Evolutionary conservation across 2,113 vertebrate genomes (phyloP).

Genomic region (Actenoides hombroni): DNA sequence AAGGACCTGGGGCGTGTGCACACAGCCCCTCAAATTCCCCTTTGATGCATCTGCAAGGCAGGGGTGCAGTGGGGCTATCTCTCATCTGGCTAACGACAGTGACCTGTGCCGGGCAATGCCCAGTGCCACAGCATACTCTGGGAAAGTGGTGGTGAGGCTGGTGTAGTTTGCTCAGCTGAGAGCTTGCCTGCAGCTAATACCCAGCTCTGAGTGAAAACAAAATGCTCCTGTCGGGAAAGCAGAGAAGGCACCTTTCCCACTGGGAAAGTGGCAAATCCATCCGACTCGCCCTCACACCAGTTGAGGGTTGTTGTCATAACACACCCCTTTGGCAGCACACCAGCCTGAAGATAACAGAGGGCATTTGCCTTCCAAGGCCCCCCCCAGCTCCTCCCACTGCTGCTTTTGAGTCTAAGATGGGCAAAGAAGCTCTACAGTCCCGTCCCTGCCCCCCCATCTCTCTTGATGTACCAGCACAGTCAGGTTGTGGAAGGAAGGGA

Average conservation of each 20-base stretch:
- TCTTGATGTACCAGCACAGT: background rate
- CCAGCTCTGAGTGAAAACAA: background rate
- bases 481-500: background rate
- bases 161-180: background rate
- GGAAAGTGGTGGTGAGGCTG: background rate
- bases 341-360: background rate
- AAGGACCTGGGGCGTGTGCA: background rate
- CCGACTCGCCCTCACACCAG: fast-evolving
- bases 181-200: background rate
- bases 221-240: background rate
- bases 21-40: background rate
- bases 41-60: background rate
- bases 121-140: fast-evolving
- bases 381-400: background rate
- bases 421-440: background rate
- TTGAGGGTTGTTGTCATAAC: background rate
- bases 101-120: fast-evolving
- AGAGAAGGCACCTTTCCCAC: background rate
- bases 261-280: background rate
- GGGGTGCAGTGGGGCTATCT: background rate
- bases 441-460: background rate
- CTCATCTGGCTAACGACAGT: background rate
- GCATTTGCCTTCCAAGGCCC: background rate
- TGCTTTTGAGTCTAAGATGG: background rate
- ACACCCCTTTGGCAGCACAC: conserved; percentile 5